Percentiles rank a stretch among this genome's conserved stretches.
Conservation (phyloP, 2,888 invertebrate genomes). For the Leptothorax acervorum region DNA sequence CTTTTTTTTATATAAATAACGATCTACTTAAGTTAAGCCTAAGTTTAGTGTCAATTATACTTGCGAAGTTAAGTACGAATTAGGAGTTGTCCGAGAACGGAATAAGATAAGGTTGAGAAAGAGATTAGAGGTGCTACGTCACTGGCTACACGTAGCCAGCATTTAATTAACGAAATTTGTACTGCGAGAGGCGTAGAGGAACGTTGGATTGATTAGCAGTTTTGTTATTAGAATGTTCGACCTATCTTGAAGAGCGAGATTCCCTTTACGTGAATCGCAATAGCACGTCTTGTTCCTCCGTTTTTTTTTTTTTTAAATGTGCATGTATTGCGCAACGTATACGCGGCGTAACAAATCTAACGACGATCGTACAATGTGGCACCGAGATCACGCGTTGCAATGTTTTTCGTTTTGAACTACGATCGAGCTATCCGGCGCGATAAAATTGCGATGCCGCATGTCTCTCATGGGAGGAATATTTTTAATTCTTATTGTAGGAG, state of each 20-base stretch:
- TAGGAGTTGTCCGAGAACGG: conserved; percentile 49
- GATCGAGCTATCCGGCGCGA: conserved; percentile 43
- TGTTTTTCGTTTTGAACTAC: background rate
- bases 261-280: conserved; percentile 22
- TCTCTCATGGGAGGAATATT: conserved; percentile 60
- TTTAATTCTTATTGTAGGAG: conserved; percentile 63
- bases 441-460: conserved; percentile 53
- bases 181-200: background rate
- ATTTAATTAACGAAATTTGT: conserved; percentile 9
- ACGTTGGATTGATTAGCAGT: background rate
- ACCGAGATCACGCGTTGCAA: background rate
- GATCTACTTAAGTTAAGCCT: conserved; percentile 29
- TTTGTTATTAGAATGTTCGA: background rate
- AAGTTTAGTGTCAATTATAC: conserved; percentile 11
- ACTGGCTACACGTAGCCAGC: background rate
- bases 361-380: conserved; percentile 1
- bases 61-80: conserved; percentile 18
- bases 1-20: conserved; percentile 5
- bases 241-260: background rate
- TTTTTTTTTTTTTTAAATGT: background rate
- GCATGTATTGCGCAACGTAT: background rate
- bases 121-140: conserved; percentile 1
- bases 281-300: conserved; percentile 37
- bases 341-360: conserved; percentile 6
- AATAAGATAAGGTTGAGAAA: background rate